phyloP scores from a whole-genome alignment of 2,888 invertebrate species.

The Catocala sponsa region DNA sequence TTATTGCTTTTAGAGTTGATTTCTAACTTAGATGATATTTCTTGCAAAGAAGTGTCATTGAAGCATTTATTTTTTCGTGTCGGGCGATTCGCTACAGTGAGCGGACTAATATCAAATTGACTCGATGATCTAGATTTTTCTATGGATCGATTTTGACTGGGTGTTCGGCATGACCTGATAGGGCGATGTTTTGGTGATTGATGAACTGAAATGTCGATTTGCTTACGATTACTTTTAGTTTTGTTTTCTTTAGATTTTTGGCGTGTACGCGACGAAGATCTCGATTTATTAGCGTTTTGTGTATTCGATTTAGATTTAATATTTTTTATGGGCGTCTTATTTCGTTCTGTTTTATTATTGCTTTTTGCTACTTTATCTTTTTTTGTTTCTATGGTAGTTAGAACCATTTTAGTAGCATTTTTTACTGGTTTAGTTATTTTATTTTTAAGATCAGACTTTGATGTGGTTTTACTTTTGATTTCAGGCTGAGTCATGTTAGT shows the following conservation, averaged over 20 bases:
- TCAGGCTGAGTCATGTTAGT: too few relatives aligned
- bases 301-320: conserved; percentile 25
- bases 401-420: not conserved
- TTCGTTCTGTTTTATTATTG: conserved; percentile 9
- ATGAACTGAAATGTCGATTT: conserved; percentile 6
- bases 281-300: conserved; percentile 12
- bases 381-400: not conserved
- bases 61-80: conserved; percentile 34
- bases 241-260: conserved; percentile 17
- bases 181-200: conserved; percentile 33
- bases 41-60: conserved; percentile 25
- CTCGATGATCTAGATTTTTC: conserved; percentile 28
- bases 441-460: too few relatives aligned
- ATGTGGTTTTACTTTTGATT: too few relatives aligned
- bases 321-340: conserved; percentile 9
- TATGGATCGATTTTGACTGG: conserved; percentile 30
- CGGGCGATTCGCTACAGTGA: conserved; percentile 50
- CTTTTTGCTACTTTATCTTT: conserved; percentile 1
- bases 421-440: too few relatives aligned
- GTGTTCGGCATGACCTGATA: conserved; percentile 47
- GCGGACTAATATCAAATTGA: conserved; percentile 42
- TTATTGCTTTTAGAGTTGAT: not conserved
- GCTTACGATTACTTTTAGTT: conserved; percentile 2
- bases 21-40: not conserved
- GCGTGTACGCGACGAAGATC: conserved; percentile 12